These are phyloP conservation scores for Lonchura striata DNA, from an alignment of 2,113 vertebrate genomes.

Conservation along the genomic window DNA sequence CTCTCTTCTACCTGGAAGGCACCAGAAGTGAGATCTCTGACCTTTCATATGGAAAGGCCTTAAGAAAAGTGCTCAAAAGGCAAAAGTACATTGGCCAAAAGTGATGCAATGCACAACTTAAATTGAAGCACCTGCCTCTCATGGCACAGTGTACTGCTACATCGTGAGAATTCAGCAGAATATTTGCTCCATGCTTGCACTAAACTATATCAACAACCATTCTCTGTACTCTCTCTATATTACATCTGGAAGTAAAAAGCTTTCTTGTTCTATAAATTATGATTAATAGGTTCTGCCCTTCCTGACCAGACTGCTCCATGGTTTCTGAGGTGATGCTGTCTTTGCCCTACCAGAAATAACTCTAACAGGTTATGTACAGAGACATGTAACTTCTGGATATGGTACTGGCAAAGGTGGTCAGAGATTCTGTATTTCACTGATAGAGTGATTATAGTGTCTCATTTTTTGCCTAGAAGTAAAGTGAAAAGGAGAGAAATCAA, in stretches of 20 bases:
- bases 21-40: background rate
- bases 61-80: background rate
- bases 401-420: background rate
- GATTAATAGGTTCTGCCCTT: background rate
- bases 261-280: background rate
- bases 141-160: background rate
- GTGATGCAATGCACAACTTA: background rate
- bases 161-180: background rate
- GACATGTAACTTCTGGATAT: background rate
- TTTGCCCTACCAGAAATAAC: background rate
- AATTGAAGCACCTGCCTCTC: background rate
- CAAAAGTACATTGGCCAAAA: background rate
- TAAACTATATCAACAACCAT: background rate
- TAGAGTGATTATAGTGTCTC: background rate
- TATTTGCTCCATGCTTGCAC: background rate
- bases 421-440: background rate
- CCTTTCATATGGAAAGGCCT: background rate
- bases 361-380: background rate
- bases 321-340: background rate
- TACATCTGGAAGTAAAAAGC: background rate
- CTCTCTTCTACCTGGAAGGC: background rate
- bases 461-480: background rate
- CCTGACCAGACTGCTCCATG: background rate
- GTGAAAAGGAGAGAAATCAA: background rate
- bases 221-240: background rate